Conservation (phyloP, 2,797 vertebrate species). For the Pelobates cultripes region DNA sequence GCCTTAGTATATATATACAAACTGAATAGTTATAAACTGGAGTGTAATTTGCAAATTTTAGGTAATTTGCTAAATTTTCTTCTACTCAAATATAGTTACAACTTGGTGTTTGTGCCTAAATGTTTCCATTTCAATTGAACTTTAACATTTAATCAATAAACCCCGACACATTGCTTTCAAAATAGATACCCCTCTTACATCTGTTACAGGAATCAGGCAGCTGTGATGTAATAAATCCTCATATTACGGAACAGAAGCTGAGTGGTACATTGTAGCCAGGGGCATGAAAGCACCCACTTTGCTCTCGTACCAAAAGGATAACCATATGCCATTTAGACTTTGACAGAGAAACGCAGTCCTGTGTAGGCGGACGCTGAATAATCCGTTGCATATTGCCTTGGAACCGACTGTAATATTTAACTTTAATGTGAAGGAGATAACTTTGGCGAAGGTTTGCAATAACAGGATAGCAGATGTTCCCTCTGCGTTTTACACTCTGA, state of each 20-base stretch:
- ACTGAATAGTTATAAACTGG: no score
- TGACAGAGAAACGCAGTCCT: neutral
- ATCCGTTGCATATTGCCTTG: conserved; percentile 11
- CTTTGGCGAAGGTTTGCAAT: conserved; percentile 25
- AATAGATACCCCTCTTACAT: no score
- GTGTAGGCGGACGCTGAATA: conserved; percentile 19
- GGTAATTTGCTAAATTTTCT: no score
- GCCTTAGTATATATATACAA: no score
- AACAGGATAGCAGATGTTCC: conserved; percentile 44
- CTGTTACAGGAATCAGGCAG: neutral
- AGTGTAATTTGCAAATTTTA: no score
- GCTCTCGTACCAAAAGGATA: neutral
- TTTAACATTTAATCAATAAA: no score
- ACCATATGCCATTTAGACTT: conserved; percentile 10
- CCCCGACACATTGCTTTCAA: no score
- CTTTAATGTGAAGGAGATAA: conserved; percentile 38
- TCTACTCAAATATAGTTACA: no score
- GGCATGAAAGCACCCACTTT: neutral
- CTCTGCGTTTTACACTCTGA: neutral
- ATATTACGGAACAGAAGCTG: neutral
- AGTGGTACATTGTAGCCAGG: neutral
- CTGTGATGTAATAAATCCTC: neutral
- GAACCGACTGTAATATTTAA: conserved; percentile 41
- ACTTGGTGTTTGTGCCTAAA: no score
- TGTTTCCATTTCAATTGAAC: no score